Base-by-base conservation (phyloP, 2,888 invertebrate species). In the Aromia moschata region DNA sequence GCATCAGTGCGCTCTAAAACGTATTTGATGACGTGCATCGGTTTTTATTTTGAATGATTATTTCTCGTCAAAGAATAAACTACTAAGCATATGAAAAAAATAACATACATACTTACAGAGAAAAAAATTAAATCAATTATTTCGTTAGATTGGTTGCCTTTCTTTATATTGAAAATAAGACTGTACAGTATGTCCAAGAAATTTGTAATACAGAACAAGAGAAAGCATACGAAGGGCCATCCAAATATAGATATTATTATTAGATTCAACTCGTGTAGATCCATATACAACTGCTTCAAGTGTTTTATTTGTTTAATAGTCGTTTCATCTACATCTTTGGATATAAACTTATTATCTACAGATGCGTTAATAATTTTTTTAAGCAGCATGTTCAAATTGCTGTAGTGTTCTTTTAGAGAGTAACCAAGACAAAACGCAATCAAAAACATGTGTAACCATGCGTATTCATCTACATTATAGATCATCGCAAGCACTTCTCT, bases 301-400 rank as follows among this genome's bases (percentile, higher is more conserved):
- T 15, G 11, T 10, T 17, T 14, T 31, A 52, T 14, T 11, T 41
- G 31, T 4, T 31, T 30, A 18, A 52, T 25, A 7, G 52, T 41
- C 1, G 18, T 9, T 4, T 16, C 1, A 5, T 31, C 52, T 11
- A 31, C 11, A 4, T 52, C 33, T 10, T 40, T 17, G 9, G 15
- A 30, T 17, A 41, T 41, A 17, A 52, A 52, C 17, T 52, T 52
- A 12, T 52, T 41, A 17, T 52, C 41, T 10, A 31, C 31, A 2
- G 52, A 31, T n/a, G 1, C 12, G 4, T 12, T 9, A 0, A 52
- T 10, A 2, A 52, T 41, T 7, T 33, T 3, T 3, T 11, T 30
- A 15, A 52, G 41, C 0, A 18, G 16, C 1, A 3, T 4, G 18
- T 52, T 41, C 9, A 52, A 16, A 2, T 11, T 14, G 10, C 40